Evolutionary conservation across 2,888 invertebrate species (phyloP).

Genomic region (Lymantria monacha): DNA sequence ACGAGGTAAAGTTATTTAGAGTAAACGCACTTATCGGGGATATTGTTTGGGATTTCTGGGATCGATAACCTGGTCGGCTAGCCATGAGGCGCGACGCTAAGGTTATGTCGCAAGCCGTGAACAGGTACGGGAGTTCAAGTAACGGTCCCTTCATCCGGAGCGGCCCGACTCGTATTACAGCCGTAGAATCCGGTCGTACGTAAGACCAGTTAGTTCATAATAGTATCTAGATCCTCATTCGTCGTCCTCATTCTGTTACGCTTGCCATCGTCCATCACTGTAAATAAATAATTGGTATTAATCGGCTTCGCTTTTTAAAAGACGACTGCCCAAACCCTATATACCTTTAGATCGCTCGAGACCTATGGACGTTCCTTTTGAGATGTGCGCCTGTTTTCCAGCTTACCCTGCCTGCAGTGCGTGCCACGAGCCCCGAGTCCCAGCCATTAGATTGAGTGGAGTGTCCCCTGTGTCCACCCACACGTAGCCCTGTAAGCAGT

Average conservation of each 20-base stretch:
- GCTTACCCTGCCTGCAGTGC: conserved; percentile 83
- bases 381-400: conserved; percentile 82
- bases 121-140: conserved; percentile 78
- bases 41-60: conserved; percentile 78
- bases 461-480: conserved; percentile 80
- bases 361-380: conserved; percentile 77
- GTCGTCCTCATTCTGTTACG: conserved; percentile 76
- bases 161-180: conserved; percentile 66
- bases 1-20: conserved; percentile 62
- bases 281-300: conserved; percentile 70
- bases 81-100: conserved; percentile 80
- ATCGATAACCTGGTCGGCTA: conserved; percentile 80
- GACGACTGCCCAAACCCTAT: conserved; percentile 61
- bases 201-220: conserved; percentile 72
- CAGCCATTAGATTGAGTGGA: conserved; percentile 83
- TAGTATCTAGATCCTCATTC: conserved; percentile 75
- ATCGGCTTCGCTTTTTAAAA: conserved; percentile 70
- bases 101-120: conserved; percentile 78
- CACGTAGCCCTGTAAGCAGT: conserved; percentile 80
- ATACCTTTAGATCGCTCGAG: conserved; percentile 75
- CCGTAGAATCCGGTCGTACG: conserved; percentile 74
- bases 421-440: conserved; percentile 82
- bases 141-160: conserved; percentile 71
- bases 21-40: conserved; percentile 46
- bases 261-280: conserved; percentile 68